Conservation (phyloP, 2,113 vertebrate species). For the Onychostoma macrolepis region DNA sequence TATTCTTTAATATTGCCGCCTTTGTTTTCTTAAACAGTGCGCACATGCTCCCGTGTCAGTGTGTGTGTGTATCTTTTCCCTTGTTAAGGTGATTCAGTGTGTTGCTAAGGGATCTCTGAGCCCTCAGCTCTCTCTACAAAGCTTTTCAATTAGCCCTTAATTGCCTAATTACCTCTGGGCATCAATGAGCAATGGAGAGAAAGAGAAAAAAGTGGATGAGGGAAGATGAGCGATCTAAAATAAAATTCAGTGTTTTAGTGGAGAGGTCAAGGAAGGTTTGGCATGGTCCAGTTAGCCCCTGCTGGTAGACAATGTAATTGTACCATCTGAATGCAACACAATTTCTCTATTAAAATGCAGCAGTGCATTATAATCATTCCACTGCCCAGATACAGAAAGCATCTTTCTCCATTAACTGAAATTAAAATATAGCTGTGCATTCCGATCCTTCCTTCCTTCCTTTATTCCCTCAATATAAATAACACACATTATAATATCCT, state of each 20-base stretch:
- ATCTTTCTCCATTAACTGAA: not conserved
- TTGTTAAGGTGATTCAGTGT: conserved; percentile 35
- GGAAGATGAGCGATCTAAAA: conserved; percentile 1
- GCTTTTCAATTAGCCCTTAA: conserved; percentile 46
- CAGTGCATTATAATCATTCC: not conserved
- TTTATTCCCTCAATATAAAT: not conserved
- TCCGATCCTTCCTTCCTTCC: not conserved
- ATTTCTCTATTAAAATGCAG: not conserved
- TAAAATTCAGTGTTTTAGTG: not conserved
- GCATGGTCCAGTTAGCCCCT: conserved; percentile 1
- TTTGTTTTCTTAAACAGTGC: conserved; percentile 5
- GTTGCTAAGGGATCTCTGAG: conserved; percentile 14
- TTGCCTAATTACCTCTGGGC: conserved; percentile 49
- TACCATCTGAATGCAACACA: not conserved
- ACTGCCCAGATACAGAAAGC: not conserved
- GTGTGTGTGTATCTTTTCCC: conserved; percentile 38
- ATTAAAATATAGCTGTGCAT: not conserved
- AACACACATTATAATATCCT: not conserved
- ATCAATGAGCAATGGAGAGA: conserved; percentile 37
- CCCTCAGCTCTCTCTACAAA: conserved; percentile 31
- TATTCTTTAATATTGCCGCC: not conserved
- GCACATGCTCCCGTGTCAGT: conserved; percentile 31
- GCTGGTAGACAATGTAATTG: not conserved
- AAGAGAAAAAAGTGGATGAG: conserved; percentile 1
- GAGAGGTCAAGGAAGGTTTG: not conserved